phyloP scores from a whole-genome alignment of 2,888 invertebrate genomes.

The Oscheius sp. region DNA sequence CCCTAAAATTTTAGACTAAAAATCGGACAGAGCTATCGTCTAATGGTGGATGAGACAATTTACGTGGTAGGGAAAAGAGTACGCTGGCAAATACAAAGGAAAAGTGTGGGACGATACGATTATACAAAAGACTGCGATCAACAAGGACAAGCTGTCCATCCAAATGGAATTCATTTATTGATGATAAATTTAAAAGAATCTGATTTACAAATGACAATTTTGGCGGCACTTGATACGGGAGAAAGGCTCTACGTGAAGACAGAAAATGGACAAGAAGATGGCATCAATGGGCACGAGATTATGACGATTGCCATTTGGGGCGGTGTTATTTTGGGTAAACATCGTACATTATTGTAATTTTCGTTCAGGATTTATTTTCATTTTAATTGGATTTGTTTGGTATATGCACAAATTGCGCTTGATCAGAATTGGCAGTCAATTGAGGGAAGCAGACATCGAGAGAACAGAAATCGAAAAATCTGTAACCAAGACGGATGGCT shows the following conservation, averaged over 20 bases:
- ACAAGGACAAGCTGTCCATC: slow-evolving; percentile 9
- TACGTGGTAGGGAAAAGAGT: not conserved
- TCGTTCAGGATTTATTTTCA: too few relatives aligned
- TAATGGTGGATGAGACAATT: slow-evolving; percentile 14
- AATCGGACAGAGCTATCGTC: slow-evolving; percentile 7
- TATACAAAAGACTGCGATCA: slow-evolving; percentile 7
- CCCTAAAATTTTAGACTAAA: not conserved
- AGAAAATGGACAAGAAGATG: too few relatives aligned
- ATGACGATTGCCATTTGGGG: too few relatives aligned
- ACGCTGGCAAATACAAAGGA: not conserved
- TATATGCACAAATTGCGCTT: too few relatives aligned
- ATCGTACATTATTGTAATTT: too few relatives aligned
- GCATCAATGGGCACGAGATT: too few relatives aligned
- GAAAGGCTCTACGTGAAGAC: not conserved
- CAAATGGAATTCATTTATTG: slow-evolving; percentile 8
- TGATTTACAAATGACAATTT: slow-evolving; percentile 11
- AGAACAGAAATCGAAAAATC: too few relatives aligned
- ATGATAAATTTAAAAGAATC: not conserved
- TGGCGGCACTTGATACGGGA: slow-evolving; percentile 5
- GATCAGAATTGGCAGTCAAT: too few relatives aligned
- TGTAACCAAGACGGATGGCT: too few relatives aligned
- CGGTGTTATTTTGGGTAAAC: too few relatives aligned
- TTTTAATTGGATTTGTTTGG: too few relatives aligned
- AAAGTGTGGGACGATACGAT: not conserved
- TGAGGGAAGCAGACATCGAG: too few relatives aligned